Evolutionary conservation across 2,797 vertebrate genomes (phyloP).

Genomic region (Petrocephalus sullivani): DNA sequence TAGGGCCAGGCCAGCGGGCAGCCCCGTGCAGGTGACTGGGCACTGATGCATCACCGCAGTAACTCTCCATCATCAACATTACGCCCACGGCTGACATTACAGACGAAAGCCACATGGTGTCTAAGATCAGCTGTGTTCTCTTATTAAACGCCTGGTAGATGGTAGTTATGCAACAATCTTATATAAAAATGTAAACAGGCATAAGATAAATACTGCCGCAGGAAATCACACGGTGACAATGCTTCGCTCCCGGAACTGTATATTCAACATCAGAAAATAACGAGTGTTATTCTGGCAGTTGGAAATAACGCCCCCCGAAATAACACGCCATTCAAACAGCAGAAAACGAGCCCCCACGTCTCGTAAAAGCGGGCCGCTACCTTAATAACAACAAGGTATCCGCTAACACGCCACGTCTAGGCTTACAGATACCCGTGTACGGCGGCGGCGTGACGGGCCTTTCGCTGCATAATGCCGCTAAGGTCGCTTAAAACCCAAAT

Average conservation of each 20-base stretch:
- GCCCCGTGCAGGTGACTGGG: constrained; percentile 2
- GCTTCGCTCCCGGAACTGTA: not conserved
- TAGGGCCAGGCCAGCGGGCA: constrained; percentile 1
- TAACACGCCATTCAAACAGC: constrained; percentile 2
- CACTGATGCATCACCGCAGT: not conserved
- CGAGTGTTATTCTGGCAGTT: not conserved
- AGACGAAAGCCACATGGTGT: not conserved
- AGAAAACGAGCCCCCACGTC: not conserved
- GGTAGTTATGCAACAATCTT: not conserved
- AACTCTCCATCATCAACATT: not conserved
- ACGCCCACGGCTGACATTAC: constrained; percentile 6
- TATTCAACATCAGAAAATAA: not conserved
- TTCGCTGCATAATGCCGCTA: not conserved
- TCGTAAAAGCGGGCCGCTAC: not conserved
- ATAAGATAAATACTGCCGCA: not conserved
- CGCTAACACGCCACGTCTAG: not conserved
- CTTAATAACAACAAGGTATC: constrained; percentile 7
- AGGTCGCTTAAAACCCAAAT: not conserved
- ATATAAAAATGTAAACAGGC: not conserved
- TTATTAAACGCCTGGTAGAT: not conserved
- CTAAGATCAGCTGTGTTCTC: constrained; percentile 4
- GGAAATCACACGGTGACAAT: not conserved
- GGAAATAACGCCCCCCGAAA: not conserved
- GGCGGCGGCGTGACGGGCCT: not conserved
- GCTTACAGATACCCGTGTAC: not conserved